Evolutionary conservation across 2,113 vertebrate genomes (phyloP).

Genomic region (Halcyon malimbica): DNA sequence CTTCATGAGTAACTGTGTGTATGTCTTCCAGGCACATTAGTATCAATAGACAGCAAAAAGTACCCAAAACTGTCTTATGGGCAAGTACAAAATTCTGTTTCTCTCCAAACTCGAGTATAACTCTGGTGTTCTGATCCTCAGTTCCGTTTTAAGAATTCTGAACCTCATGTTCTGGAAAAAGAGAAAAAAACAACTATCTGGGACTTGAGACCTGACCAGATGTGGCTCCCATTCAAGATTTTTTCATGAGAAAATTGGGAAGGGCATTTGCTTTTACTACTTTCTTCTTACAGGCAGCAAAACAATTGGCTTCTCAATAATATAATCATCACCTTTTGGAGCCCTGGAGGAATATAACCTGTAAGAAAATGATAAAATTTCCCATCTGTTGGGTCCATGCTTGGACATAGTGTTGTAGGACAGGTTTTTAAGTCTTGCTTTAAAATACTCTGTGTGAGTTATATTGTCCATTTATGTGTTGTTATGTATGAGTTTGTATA

Average conservation of each 20-base stretch:
- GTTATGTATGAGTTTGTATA: background rate
- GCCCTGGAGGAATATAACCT: background rate
- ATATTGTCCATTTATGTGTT: background rate
- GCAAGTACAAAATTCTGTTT: background rate
- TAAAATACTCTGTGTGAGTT: background rate
- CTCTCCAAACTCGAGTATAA: background rate
- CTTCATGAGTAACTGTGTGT: background rate
- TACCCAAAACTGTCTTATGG: background rate
- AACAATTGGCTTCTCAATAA: background rate
- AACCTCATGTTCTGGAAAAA: background rate
- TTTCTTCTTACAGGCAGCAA: background rate
- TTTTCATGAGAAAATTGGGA: background rate
- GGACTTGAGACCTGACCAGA: background rate
- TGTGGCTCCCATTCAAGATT: fast-evolving
- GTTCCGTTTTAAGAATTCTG: background rate
- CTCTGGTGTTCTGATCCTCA: background rate
- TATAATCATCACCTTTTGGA: background rate
- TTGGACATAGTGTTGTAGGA: background rate
- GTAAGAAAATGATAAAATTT: background rate
- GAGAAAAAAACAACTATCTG: background rate
- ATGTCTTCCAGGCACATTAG: background rate
- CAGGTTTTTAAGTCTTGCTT: background rate
- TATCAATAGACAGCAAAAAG: background rate
- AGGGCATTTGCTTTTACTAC: background rate
- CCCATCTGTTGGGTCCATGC: fast-evolving